phyloP scores from a whole-genome alignment of 2,888 invertebrate genomes.

The Margaritifera margaritifera region DNA sequence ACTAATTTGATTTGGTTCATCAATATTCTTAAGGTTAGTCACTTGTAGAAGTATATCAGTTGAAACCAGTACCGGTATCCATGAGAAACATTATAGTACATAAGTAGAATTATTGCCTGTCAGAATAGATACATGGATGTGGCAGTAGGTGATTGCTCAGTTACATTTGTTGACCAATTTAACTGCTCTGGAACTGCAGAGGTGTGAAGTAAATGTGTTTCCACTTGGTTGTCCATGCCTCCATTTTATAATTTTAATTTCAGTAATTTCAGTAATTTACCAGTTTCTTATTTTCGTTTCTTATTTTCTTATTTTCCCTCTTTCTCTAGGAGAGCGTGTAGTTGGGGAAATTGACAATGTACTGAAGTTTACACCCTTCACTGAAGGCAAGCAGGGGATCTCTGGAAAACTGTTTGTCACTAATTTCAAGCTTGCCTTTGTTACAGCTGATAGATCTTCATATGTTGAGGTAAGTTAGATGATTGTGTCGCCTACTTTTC shows the following conservation, averaged over 20 bases:
- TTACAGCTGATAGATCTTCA: slow-evolving; percentile 78
- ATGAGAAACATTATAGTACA: too few species aligned
- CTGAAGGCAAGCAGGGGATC: slow-evolving; percentile 85
- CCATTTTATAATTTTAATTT: not conserved
- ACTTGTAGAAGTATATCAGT: too few species aligned
- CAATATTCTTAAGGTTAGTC: too few species aligned
- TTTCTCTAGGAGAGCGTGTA: slow-evolving; percentile 82
- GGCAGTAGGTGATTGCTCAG: too few species aligned
- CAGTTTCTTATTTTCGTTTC: not conserved
- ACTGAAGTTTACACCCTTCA: slow-evolving; percentile 86
- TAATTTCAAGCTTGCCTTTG: slow-evolving; percentile 93
- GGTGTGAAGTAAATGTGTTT: not conserved
- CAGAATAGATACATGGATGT: too few species aligned
- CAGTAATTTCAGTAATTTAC: not conserved
- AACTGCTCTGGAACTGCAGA: too few species aligned
- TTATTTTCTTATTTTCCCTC: slow-evolving; percentile 3
- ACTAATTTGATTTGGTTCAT: too few species aligned
- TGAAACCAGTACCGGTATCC: too few species aligned
- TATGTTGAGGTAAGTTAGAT: slow-evolving; percentile 45
- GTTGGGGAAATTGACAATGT: slow-evolving; percentile 88
- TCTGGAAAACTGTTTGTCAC: slow-evolving; percentile 91
- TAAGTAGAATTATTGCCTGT: too few species aligned
- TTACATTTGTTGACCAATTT: too few species aligned
- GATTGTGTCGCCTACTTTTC: not conserved
- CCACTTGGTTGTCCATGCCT: not conserved